Percentiles rank a stretch among this genome's conserved stretches.
Evolutionary conservation across 2,113 vertebrate species (phyloP).

Genomic region (Silurus glanis): DNA sequence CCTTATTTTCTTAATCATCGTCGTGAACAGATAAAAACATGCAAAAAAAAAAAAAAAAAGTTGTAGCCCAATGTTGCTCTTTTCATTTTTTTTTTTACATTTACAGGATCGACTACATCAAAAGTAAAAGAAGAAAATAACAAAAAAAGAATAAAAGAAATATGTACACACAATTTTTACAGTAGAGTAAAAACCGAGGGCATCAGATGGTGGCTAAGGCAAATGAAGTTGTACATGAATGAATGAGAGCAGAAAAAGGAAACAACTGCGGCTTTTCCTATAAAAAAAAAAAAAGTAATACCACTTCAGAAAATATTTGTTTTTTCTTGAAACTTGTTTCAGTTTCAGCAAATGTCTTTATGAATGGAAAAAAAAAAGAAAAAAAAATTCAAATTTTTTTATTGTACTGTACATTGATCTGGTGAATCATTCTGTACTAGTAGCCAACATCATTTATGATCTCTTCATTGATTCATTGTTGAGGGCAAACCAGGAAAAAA

Average conservation of each 20-base stretch:
- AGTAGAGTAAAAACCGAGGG: conserved; percentile 89
- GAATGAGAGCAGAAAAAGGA: conserved; percentile 84
- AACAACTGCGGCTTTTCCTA: conserved; percentile 69
- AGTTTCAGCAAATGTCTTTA: conserved; percentile 90
- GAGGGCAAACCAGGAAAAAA: conserved; percentile 81
- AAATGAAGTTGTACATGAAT: conserved; percentile 88
- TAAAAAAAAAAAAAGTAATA: conserved; percentile 83
- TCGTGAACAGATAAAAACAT: conserved; percentile 98
- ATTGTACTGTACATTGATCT: conserved; percentile 87
- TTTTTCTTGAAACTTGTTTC: conserved; percentile 93
- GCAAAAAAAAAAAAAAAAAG: conserved; percentile 94
- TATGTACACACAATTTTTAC: conserved; percentile 99
- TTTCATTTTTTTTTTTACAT: conserved; percentile 71
- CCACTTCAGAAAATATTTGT: conserved; percentile 76
- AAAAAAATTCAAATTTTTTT: conserved; percentile 66
- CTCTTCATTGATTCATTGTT: conserved; percentile 74
- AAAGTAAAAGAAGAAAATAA: conserved; percentile 63
- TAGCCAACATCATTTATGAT: conserved; percentile 76
- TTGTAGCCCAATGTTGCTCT: conserved; percentile 86
- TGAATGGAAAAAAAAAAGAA: conserved; percentile 81
- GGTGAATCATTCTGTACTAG: conserved; percentile 76
- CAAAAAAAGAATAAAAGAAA: conserved; percentile 75
- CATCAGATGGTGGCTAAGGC: conserved; percentile 83
- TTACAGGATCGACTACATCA: conserved; percentile 95
- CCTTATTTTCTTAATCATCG: conserved; percentile 73